Conservation (phyloP, 2,113 vertebrate genomes). For the Cololabis saira region DNA sequence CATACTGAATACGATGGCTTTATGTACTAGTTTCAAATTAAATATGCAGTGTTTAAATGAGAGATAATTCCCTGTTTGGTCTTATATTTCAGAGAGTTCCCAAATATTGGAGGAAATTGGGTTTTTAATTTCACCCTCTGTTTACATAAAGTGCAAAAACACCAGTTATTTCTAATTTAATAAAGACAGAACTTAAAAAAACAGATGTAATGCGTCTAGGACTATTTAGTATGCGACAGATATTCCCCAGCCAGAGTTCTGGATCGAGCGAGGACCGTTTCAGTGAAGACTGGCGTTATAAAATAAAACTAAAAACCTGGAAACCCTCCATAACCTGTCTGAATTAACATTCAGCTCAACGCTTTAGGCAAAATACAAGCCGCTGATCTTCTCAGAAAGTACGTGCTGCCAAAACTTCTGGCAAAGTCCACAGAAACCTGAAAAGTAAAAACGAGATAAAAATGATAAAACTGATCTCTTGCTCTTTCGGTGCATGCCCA, state of each 20-base stretch:
- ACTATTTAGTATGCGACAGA: no score
- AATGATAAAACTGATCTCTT: background rate
- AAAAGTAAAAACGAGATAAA: background rate
- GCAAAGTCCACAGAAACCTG: slow-evolving; percentile 1
- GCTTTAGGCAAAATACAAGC: slow-evolving; percentile 17
- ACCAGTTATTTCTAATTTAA: no score
- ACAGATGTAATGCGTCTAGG: no score
- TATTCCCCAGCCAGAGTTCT: background rate
- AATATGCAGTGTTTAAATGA: background rate
- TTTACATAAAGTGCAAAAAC: no score
- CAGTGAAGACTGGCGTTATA: background rate
- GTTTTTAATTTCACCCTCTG: no score
- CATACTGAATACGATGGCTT: background rate
- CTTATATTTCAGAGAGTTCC: no score
- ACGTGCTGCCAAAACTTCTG: slow-evolving; percentile 16
- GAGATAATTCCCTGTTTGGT: no score
- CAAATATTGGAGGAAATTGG: no score
- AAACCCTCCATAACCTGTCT: slow-evolving; percentile 19
- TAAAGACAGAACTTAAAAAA: no score
- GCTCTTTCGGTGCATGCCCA: no score
- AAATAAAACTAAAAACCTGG: background rate
- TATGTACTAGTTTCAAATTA: background rate
- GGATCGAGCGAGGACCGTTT: background rate
- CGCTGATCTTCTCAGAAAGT: slow-evolving; percentile 10
- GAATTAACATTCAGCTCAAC: slow-evolving; percentile 20